These are phyloP conservation scores for Porites lutea DNA, from an alignment of 64 coral and sea anemone species.

Conservation along the genomic window DNA sequence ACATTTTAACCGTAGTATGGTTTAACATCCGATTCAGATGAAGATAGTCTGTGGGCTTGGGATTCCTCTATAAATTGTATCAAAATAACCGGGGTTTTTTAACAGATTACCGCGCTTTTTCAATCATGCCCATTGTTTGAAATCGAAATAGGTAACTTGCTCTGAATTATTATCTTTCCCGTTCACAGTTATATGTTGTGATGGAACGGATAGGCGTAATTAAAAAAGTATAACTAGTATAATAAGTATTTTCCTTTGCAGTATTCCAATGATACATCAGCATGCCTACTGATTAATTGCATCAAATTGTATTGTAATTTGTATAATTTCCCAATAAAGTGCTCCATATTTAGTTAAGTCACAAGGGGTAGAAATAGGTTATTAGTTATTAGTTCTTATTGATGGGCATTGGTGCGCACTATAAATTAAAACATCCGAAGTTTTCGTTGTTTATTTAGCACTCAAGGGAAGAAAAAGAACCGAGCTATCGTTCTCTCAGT, in stretches of 20 bases:
- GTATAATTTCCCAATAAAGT: conserved; percentile 21
- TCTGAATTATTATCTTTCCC: neutral
- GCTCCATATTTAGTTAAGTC: conserved; percentile 20
- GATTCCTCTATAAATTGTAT: too few relatives aligned
- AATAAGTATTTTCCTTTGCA: conserved; percentile 8
- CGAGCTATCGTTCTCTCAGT: too few relatives aligned
- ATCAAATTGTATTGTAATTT: conserved; percentile 26
- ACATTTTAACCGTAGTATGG: too few relatives aligned
- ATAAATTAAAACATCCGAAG: too few relatives aligned
- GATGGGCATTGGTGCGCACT: too few relatives aligned
- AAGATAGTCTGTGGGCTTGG: neutral
- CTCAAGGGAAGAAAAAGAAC: too few relatives aligned
- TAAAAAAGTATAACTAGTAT: neutral
- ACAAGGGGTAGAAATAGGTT: neutral
- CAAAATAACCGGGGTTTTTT: too few relatives aligned
- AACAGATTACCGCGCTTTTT: neutral
- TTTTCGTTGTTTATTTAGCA: too few relatives aligned
- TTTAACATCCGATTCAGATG: too few relatives aligned
- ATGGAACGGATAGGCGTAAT: neutral
- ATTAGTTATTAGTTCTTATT: too few relatives aligned
- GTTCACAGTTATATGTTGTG: neutral
- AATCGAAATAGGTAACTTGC: neutral
- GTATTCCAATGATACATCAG: conserved; percentile 33
- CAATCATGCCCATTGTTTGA: neutral
- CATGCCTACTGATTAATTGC: conserved; percentile 36